These are phyloP conservation scores for Caerostris extrusa DNA, from an alignment of 1,140 invertebrate genomes.

Conservation along the genomic window DNA sequence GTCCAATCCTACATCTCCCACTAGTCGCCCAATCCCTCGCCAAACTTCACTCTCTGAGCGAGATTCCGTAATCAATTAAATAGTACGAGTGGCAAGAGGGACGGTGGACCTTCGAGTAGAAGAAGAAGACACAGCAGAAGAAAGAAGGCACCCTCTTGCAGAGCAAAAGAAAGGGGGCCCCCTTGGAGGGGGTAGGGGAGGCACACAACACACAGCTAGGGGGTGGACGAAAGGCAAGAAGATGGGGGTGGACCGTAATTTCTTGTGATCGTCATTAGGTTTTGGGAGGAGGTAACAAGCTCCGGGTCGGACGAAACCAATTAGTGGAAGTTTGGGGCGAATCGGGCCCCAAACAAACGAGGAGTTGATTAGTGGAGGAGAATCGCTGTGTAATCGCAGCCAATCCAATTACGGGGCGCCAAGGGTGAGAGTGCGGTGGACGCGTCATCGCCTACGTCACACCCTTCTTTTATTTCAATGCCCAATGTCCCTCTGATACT, in stretches of 20 bases:
- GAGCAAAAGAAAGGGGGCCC: background rate
- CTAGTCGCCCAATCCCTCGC: background rate
- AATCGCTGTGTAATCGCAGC: conserved; percentile 74
- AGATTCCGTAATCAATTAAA: conserved; percentile 32
- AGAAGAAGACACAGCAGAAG: background rate
- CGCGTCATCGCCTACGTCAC: background rate
- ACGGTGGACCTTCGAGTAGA: background rate
- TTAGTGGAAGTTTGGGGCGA: conserved; percentile 71
- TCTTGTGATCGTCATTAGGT: conserved; percentile 62
- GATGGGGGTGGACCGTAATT: conserved; percentile 1
- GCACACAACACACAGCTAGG: background rate
- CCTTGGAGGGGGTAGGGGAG: background rate
- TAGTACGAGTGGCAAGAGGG: background rate
- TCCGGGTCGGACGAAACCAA: conserved; percentile 57
- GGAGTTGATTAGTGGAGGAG: conserved; percentile 71
- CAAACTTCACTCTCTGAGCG: background rate
- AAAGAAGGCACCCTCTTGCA: background rate
- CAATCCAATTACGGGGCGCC: conserved; percentile 59
- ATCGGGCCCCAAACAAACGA: conserved; percentile 70
- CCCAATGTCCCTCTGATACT: background rate
- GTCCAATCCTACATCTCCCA: background rate
- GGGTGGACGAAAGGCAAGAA: background rate
- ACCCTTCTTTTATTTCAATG: background rate
- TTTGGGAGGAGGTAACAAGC: conserved; percentile 70
- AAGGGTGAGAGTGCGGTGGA: conserved; percentile 27